Evolutionary conservation across 2,113 vertebrate genomes (phyloP).

Genomic region (Drymodes brunneopygia): DNA sequence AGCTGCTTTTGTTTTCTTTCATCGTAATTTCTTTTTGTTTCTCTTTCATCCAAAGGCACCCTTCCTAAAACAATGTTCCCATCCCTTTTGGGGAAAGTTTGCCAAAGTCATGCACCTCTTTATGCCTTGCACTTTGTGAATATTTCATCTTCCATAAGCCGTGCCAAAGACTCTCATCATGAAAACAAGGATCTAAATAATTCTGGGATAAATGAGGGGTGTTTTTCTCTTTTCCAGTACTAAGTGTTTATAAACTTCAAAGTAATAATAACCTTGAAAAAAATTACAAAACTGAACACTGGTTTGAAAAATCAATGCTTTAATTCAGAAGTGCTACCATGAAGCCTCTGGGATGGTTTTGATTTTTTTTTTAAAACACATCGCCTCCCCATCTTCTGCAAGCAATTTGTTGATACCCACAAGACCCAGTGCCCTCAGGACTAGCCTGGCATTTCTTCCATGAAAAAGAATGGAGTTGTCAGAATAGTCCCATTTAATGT

Average conservation of each 20-base stretch:
- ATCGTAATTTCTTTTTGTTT: background rate
- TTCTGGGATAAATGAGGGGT: background rate
- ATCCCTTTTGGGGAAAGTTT: background rate
- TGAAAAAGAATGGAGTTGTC: background rate
- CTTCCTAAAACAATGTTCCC: background rate
- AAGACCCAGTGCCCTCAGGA: background rate
- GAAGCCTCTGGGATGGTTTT: background rate
- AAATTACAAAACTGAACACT: background rate
- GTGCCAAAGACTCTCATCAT: background rate
- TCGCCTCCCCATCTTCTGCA: rapidly evolving
- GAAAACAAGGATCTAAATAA: background rate
- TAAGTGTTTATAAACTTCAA: background rate
- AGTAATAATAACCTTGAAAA: background rate
- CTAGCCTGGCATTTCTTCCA: background rate
- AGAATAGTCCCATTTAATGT: background rate
- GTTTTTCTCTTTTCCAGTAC: background rate
- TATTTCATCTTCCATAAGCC: background rate
- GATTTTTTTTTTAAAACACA: background rate
- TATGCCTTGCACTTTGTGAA: background rate
- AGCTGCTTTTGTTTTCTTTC: background rate
- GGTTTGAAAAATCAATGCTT: background rate
- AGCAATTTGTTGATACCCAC: background rate
- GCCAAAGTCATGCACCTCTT: background rate
- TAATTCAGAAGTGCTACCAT: background rate
- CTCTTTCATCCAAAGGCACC: background rate